Percentiles rank a stretch among this genome's conserved stretches.
Evolutionary conservation across 2,797 vertebrate species (phyloP).

Genomic region (Danio kyathit): DNA sequence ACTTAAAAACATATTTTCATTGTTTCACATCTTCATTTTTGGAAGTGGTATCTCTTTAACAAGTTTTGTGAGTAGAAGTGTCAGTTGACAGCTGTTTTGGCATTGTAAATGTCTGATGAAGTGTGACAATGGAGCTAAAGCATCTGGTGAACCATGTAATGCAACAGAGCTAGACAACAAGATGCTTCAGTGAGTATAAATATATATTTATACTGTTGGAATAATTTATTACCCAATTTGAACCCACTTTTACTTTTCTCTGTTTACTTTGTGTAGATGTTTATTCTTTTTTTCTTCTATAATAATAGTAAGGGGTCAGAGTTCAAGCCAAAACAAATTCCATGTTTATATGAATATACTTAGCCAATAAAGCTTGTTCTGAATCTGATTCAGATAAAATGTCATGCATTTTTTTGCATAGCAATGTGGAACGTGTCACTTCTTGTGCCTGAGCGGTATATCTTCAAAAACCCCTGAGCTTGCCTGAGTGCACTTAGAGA

Average conservation of each 20-base stretch:
- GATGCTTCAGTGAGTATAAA: slow-evolving; percentile 1
- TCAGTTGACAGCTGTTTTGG: background rate
- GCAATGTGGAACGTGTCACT: slow-evolving; percentile 2
- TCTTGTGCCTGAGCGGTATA: background rate
- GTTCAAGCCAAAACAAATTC: background rate
- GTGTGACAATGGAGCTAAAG: background rate
- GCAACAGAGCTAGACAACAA: no score
- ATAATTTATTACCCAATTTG: slow-evolving; percentile 2
- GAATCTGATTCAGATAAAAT: slow-evolving; percentile 18
- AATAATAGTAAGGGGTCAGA: background rate
- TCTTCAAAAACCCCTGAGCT: background rate
- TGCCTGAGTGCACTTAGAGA: background rate
- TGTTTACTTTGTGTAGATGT: background rate
- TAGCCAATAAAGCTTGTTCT: slow-evolving; percentile 5
- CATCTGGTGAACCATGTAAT: background rate
- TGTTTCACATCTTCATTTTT: background rate
- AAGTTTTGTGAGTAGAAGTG: background rate
- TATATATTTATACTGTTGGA: background rate
- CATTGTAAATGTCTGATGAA: background rate
- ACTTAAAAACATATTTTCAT: no score
- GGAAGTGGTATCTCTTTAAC: no score
- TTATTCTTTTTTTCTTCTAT: background rate
- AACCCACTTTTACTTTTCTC: background rate
- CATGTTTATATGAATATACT: background rate
- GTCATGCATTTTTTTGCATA: background rate